A percentile compares a stretch with the other conserved stretches of the same genome.
These are phyloP conservation scores for Phorcus lineatus DNA, from an alignment of 2,888 invertebrate species.

Conservation along the genomic window DNA sequence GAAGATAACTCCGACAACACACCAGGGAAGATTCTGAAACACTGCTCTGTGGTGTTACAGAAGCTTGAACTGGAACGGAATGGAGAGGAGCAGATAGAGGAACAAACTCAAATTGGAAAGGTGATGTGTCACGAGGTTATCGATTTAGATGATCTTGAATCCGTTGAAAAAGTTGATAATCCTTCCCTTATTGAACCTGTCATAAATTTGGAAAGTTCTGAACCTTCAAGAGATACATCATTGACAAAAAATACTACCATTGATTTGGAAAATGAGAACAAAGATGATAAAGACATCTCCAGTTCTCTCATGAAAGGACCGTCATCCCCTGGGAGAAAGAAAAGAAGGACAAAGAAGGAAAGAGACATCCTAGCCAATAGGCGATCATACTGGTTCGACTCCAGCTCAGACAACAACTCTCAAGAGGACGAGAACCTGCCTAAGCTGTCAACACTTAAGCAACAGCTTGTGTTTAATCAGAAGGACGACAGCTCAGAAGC, in stretches of 20 bases:
- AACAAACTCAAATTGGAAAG: not conserved
- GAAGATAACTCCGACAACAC: slow-evolving; percentile 12
- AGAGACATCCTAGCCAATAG: slow-evolving; percentile 6
- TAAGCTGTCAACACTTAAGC: slow-evolving; percentile 11
- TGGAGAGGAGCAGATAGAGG: not conserved
- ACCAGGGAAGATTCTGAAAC: slow-evolving; percentile 32
- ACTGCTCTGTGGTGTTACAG: slow-evolving; percentile 42
- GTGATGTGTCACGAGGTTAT: not conserved
- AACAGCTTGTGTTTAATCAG: not conserved
- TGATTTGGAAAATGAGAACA: not conserved
- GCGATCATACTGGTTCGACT: slow-evolving; percentile 15
- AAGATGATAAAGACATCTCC: no score
- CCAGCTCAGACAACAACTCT: slow-evolving; percentile 17
- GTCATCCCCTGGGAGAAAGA: slow-evolving; percentile 16
- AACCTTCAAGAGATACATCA: not conserved
- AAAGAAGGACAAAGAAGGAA: slow-evolving; percentile 23
- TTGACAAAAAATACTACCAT: not conserved
- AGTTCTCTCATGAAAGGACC: not conserved
- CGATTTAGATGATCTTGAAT: no score
- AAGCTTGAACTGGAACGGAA: slow-evolving; percentile 37
- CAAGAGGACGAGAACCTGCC: not conserved
- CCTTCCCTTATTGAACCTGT: not conserved
- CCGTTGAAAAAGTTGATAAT: not conserved
- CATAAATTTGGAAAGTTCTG: no score
- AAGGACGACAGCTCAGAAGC: not conserved